Evolutionary conservation across 2,888 invertebrate genomes (phyloP), one percentile per base, ranked within the genome.

Genomic region (Muscina levida): DNA sequence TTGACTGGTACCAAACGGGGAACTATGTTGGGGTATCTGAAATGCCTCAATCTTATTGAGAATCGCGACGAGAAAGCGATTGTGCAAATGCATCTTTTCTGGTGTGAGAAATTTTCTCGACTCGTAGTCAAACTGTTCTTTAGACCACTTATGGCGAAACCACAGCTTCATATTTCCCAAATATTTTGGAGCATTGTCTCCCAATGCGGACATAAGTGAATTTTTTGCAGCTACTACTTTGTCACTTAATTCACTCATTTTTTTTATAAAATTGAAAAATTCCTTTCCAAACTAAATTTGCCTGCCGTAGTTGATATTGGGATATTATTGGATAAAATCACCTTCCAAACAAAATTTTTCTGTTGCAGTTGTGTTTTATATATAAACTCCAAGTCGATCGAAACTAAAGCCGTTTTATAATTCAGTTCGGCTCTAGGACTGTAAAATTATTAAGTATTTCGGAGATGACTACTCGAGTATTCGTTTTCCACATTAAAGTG

Each of bases 101-200:
- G 92, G 91, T 8, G 92, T 92, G 81, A 97, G 90, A 15, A 97
- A 90, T 87, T 94, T 93, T 46, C 96, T 92, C 4, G 95, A 95
- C 90, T 95, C 95, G 13, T 91, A 89, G 86, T 97, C 97, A 88
- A 97, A 97, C 85, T 97, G 95, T 87, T 96, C 95, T 88, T 96
- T 96, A 0, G 95, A 94, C 79, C 95, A 92, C 90, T 95, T 93
- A 88, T 92, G 92, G 70, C 93, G 92, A 85, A 96, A 95, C 95
- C 95, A 96, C 68, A 94, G 92, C 84, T 94, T 95, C 92, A 96
- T 93, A 83, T 94, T 93, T 65, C 92, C 92, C 84, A 95, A 93
- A 88, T 96, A 96, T 88, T 93, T 92, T 77, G 93, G 93, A 1
- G 93, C 91, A 88, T 94, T 94, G 66, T 95, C 95, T 8, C 94